Evolutionary conservation across 2,888 invertebrate species (phyloP).

Genomic region (Clistopyga incitator): DNA sequence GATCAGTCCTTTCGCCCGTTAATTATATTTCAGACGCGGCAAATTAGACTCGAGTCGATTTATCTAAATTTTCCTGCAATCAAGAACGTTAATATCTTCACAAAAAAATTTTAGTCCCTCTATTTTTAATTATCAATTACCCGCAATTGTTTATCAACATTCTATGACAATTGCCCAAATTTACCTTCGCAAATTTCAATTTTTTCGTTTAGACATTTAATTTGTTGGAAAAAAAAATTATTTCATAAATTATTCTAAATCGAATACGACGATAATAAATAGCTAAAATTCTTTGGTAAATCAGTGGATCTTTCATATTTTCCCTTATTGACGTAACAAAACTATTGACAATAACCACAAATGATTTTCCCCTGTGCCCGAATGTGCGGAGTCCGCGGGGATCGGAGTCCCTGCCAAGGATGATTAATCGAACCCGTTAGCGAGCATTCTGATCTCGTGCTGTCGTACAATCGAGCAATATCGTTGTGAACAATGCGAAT

Average conservation of each 20-base stretch:
- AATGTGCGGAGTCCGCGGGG: background rate
- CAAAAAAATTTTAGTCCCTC: too few species aligned
- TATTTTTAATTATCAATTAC: too few species aligned
- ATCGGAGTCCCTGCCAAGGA: conserved; percentile 46
- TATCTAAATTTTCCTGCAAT: background rate
- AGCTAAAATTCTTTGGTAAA: background rate
- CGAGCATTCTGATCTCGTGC: conserved; percentile 46
- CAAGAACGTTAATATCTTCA: too few species aligned
- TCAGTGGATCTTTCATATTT: background rate
- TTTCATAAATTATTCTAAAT: too few species aligned
- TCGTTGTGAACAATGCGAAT: conserved; percentile 55
- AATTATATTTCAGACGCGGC: background rate
- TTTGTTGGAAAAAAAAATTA: too few species aligned
- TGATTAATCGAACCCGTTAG: conserved; percentile 59
- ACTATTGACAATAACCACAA: conserved; percentile 5
- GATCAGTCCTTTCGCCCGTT: background rate
- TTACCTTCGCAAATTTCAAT: too few species aligned
- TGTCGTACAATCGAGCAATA: conserved; percentile 53
- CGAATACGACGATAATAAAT: too few species aligned
- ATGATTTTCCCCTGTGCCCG: background rate
- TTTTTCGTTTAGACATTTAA: too few species aligned
- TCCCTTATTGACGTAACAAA: background rate
- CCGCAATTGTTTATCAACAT: too few species aligned
- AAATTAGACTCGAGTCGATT: background rate
- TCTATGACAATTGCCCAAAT: too few species aligned